phyloP scores from a whole-genome alignment of 2,113 vertebrate genomes.

The Salvelinus sp. region DNA sequence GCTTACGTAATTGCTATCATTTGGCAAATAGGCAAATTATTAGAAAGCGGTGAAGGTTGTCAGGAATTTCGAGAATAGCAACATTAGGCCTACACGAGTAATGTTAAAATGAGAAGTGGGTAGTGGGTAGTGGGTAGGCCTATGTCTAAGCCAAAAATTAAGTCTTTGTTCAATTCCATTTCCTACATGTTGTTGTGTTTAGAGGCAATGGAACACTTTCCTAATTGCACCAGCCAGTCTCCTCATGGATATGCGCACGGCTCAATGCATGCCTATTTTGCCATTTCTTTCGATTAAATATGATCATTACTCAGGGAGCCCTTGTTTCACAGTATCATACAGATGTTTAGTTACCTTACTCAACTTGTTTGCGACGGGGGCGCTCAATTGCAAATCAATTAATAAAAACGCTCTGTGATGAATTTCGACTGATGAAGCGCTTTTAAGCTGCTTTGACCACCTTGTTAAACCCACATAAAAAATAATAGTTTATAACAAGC shows the following conservation, averaged over 20 bases:
- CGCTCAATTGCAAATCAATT: constrained; percentile 5
- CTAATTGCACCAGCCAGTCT: background rate
- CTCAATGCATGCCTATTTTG: background rate
- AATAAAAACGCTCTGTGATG: background rate
- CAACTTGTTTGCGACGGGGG: background rate
- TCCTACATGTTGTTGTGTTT: background rate
- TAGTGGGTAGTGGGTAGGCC: background rate
- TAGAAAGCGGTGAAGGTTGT: background rate
- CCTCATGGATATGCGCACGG: background rate
- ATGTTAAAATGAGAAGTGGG: background rate
- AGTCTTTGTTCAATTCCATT: background rate
- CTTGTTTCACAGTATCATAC: background rate
- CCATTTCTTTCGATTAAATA: background rate
- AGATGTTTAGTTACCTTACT: background rate
- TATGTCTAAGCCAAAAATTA: background rate
- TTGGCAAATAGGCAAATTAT: no score
- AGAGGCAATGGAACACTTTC: background rate
- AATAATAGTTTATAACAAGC: constrained; percentile 10
- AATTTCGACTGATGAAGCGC: background rate
- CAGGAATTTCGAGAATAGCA: background rate
- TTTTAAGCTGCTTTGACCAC: background rate
- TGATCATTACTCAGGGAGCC: background rate
- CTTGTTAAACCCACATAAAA: constrained; percentile 4
- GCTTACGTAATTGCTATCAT: no score
- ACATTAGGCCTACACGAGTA: background rate